These are phyloP conservation scores for Aspidoscelis tigris DNA, from an alignment of 2,113 vertebrate species.

Conservation along the genomic window DNA sequence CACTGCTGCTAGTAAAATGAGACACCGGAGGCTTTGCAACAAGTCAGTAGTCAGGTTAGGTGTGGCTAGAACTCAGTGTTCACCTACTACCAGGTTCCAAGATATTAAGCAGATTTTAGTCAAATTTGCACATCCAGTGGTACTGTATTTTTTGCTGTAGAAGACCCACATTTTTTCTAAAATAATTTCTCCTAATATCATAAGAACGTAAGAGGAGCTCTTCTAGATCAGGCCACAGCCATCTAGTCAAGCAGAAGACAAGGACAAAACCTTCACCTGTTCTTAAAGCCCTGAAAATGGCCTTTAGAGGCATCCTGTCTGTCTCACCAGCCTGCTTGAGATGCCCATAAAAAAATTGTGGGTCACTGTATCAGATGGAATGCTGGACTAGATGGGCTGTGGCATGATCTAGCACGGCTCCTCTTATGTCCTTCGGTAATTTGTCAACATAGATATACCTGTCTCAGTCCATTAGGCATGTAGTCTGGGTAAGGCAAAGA, in stretches of 20 bases:
- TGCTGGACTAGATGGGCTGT: no score
- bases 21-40: neutral
- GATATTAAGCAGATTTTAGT: neutral
- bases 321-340: no score
- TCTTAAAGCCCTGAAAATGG: no score
- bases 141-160: neutral
- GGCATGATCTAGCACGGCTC: no score
- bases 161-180: no score
- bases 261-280: no score
- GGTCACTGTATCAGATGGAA: neutral
- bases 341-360: neutral
- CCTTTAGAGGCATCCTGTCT: no score
- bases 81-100: neutral
- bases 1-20: slow-evolving; percentile 35
- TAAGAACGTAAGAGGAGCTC: no score
- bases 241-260: no score
- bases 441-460: neutral
- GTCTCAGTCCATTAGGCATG: neutral
- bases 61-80: neutral
- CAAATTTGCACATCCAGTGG: neutral
- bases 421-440: no score
- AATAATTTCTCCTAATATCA: no score
- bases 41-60: neutral
- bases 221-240: no score
- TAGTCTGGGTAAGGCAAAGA: neutral